Percentiles rank a stretch among this genome's conserved stretches.
These are phyloP conservation scores for Pao palembangensis DNA, from an alignment of 2,113 vertebrate species.

Conservation along the genomic window DNA sequence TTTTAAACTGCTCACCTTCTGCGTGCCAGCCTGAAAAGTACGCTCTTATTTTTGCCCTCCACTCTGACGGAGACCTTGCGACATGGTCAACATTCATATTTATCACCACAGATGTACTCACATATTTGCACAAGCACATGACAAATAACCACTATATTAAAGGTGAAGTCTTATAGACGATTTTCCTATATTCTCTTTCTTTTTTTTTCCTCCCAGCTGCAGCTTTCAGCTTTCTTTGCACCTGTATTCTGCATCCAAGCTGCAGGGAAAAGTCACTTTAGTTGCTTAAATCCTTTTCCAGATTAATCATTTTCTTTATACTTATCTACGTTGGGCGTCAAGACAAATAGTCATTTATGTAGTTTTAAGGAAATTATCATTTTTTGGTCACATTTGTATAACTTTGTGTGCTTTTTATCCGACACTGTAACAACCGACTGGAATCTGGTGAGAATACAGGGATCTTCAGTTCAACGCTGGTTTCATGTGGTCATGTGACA, in stretches of 20 bases:
- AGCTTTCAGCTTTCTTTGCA: constrained; percentile 12
- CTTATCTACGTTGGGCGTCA: too few relatives aligned
- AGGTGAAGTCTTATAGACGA: constrained; percentile 26
- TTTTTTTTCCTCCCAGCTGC: constrained; percentile 4
- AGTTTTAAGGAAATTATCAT: too few relatives aligned
- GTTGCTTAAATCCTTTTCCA: constrained; percentile 7
- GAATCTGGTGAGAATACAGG: too few relatives aligned
- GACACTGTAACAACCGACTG: too few relatives aligned
- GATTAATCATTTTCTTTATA: not conserved
- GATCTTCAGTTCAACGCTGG: too few relatives aligned
- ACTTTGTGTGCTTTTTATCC: too few relatives aligned
- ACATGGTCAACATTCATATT: constrained; percentile 43
- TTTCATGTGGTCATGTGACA: too few relatives aligned
- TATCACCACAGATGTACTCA: constrained; percentile 40
- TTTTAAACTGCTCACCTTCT: constrained; percentile 13
- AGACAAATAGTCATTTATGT: too few relatives aligned
- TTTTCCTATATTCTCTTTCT: not conserved
- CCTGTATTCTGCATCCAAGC: not conserved
- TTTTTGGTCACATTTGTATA: too few relatives aligned
- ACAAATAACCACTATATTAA: constrained; percentile 39
- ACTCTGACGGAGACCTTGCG: constrained; percentile 21
- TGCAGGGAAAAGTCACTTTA: constrained; percentile 47
- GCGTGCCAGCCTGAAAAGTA: constrained; percentile 26
- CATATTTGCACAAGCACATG: constrained; percentile 41
- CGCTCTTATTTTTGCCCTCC: constrained; percentile 33